Conservation (phyloP, 2,797 vertebrate species). For the Strix occidentalis region DNA sequence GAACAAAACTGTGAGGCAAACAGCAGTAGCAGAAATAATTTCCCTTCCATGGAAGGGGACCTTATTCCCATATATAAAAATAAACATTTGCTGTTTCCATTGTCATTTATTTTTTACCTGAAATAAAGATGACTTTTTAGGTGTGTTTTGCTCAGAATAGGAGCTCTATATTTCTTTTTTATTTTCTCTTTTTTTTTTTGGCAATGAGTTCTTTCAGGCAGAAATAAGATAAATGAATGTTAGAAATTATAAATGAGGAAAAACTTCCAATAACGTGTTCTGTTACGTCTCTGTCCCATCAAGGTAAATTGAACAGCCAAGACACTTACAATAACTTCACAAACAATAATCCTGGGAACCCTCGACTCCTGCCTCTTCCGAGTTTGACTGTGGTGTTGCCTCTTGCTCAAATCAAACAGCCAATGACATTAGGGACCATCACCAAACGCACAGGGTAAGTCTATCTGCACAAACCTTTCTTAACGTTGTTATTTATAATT, state of each 20-base stretch:
- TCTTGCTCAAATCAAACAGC: constrained; percentile 97
- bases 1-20: constrained; percentile 5
- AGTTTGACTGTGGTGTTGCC: constrained; percentile 91
- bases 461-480: not conserved
- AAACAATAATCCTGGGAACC: constrained; percentile 96
- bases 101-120: not conserved
- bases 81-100: not conserved
- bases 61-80: not conserved
- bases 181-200: not conserved
- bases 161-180: not conserved
- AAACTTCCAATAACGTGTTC: not conserved
- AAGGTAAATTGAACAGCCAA: constrained; percentile 93
- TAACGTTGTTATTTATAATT: not conserved
- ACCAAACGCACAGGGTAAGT: constrained; percentile 95
- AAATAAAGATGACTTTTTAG: not conserved
- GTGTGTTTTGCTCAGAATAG: not conserved
- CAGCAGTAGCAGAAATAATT: not conserved
- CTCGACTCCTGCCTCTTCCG: constrained; percentile 90
- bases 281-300: not conserved
- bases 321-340: constrained; percentile 96
- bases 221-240: not conserved
- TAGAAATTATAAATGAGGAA: not conserved
- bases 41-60: not conserved
- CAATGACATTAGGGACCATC: constrained; percentile 96
- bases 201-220: not conserved